These are phyloP conservation scores for Pycnomerus fuliginosus DNA, from an alignment of 2,888 invertebrate genomes.

Conservation along the genomic window DNA sequence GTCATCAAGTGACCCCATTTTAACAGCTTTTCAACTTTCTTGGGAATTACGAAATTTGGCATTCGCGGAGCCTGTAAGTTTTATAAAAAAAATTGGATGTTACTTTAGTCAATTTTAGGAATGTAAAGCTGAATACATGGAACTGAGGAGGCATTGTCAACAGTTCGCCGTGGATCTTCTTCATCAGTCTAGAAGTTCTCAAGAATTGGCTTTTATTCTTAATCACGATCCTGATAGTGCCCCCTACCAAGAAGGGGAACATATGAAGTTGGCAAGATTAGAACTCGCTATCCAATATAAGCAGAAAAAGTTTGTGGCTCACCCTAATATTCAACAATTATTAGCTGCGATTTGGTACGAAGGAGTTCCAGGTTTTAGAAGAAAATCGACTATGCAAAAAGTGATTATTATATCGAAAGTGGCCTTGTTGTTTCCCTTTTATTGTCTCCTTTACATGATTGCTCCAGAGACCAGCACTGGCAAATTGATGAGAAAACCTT, in stretches of 20 bases:
- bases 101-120: slow-evolving; percentile 67
- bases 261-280: slow-evolving; percentile 81
- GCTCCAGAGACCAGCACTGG: slow-evolving; percentile 80
- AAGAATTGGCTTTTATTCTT: slow-evolving; percentile 89
- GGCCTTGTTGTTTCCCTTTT: slow-evolving; percentile 82
- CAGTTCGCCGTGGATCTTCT: slow-evolving; percentile 88
- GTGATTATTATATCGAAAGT: slow-evolving; percentile 69
- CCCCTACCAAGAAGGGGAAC: slow-evolving; percentile 74
- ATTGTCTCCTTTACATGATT: slow-evolving; percentile 82
- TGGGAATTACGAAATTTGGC: slow-evolving; percentile 91
- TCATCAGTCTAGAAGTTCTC: slow-evolving; percentile 88
- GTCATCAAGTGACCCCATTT: slow-evolving; percentile 87
- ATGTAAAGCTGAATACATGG: slow-evolving; percentile 86
- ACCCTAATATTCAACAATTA: slow-evolving; percentile 92
- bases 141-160: slow-evolving; percentile 82
- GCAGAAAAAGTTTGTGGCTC: slow-evolving; percentile 80
- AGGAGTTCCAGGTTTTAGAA: slow-evolving; percentile 89
- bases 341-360: slow-evolving; percentile 93
- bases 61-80: slow-evolving; percentile 74
- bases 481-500: slow-evolving; percentile 86
- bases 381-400: slow-evolving; percentile 74
- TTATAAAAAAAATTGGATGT: slow-evolving; percentile 70
- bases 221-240: slow-evolving; percentile 82
- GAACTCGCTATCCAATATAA: slow-evolving; percentile 91
- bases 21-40: slow-evolving; percentile 92